Base-by-base conservation (phyloP, 2,113 vertebrate species). In the Pantherophis guttatus region DNA sequence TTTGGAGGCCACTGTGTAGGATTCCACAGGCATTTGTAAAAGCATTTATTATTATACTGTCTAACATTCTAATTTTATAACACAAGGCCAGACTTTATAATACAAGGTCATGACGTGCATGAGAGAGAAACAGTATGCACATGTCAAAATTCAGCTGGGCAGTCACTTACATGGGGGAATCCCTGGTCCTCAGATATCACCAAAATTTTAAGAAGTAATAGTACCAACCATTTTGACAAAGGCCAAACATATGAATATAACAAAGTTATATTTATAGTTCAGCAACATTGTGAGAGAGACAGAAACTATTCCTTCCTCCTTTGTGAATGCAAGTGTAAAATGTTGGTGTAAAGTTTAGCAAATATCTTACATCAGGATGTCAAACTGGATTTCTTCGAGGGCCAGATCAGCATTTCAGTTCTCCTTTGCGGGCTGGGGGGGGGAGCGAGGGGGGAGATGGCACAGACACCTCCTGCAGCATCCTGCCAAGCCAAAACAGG, bases 401-500 rank as follows among this genome's bases (percentile, higher is more conserved):
- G 52, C 52, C 1, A 2, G 52, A 53, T 53, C 52, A 53, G 52
- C 52, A 53, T 53, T 55, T 53, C 11, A 53, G 52, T 53, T 53
- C 52, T 53, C 2, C 52, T 52, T 10, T 10, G 52, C 1, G 2
- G 52, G 52, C 10, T 0, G 52, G 52, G 52, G 52, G 1, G 52
- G 52, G 52, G 1, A 10, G 50, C 0, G 8, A 48, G 10, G 52
- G 52, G 52, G 52, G 52, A 11, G 52, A 11, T 1, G 8, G 52
- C 0, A 9, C 1, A 0, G 52, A 53, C 10, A 0, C 52, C 52
- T 11, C 10, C 52, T 2, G 10, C 52, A 11, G 10, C 10, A 53
- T 53, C 52, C 52, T 11, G 52, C 52, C 9, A 11, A 11, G 10
- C 8, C 10, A 53, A 53, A 53, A 53, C 2, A 1, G 52, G 52